Percentiles rank a stretch among this genome's conserved stretches.
Conservation (phyloP, 1,140 invertebrate genomes). For the Drosophila neocordata region DNA sequence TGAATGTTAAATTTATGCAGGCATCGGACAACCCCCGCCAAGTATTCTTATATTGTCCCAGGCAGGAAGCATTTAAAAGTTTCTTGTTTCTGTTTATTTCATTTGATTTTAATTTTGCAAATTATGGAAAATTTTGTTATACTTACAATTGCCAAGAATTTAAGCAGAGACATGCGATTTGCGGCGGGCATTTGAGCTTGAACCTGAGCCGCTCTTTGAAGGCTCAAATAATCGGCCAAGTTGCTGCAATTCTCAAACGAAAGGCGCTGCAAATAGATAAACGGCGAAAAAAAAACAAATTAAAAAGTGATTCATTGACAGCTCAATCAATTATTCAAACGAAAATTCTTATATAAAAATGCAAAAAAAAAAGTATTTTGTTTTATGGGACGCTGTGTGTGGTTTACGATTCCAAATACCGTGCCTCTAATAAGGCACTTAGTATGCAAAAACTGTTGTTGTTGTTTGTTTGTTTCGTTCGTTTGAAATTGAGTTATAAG, state of each 20-base stretch:
- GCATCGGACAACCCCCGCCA: constrained; percentile 38
- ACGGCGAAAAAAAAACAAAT: constrained; percentile 21
- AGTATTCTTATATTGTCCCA: constrained; percentile 62
- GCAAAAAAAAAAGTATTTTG: constrained; percentile 31
- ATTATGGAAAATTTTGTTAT: constrained; percentile 31
- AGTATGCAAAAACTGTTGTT: constrained; percentile 70
- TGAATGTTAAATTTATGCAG: constrained; percentile 73
- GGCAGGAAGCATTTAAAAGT: constrained; percentile 55
- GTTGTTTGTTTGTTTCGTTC: constrained; percentile 44
- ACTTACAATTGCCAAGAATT: constrained; percentile 87
- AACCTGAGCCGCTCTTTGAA: constrained; percentile 61
- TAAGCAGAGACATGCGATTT: constrained; percentile 84
- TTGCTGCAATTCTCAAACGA: constrained; percentile 71
- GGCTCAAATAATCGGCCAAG: constrained; percentile 74
- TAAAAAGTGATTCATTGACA: constrained; percentile 49
- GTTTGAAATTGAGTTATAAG: constrained; percentile 63
- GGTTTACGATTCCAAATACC: constrained; percentile 52
- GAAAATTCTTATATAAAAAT: constrained; percentile 47
- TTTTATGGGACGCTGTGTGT: constrained; percentile 70
- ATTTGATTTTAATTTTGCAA: neutral
- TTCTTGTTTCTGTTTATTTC: constrained; percentile 5
- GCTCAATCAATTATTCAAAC: constrained; percentile 61
- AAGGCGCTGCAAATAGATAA: constrained; percentile 55
- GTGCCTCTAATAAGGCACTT: constrained; percentile 73
- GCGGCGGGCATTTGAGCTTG: constrained; percentile 36